These are phyloP conservation scores for Conus ventricosus DNA, from an alignment of 1,140 invertebrate genomes.

Conservation along the genomic window DNA sequence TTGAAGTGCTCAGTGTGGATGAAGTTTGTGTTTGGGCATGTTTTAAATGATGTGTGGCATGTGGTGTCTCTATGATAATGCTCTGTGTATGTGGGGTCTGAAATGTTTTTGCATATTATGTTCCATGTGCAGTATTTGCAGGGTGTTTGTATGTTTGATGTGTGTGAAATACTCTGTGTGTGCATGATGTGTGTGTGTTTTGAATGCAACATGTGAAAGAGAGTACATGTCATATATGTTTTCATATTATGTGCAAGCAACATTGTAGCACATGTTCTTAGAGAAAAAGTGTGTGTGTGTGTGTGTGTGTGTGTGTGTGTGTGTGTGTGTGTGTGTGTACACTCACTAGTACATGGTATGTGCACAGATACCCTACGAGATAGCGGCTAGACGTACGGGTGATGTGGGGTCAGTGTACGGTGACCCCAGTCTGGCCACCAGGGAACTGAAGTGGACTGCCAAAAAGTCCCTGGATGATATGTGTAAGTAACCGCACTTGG, in stretches of 20 bases:
- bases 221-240: no score
- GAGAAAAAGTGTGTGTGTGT: not conserved
- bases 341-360: not conserved
- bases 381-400: conserved; percentile 84
- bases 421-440: conserved; percentile 84
- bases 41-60: no score
- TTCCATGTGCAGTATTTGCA: no score
- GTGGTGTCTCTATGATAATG: no score
- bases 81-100: no score
- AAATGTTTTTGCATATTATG: no score
- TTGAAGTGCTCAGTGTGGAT: no score
- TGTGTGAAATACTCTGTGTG: no score
- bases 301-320: not conserved
- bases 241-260: not conserved
- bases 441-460: conserved; percentile 89
- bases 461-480: conserved; percentile 87
- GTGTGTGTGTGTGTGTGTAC: not conserved
- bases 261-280: not conserved
- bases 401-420: conserved; percentile 94
- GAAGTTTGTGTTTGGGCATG: no score
- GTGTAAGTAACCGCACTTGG: conserved; percentile 83
- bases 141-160: no score
- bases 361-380: conserved; percentile 83
- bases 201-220: no score
- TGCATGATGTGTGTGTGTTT: no score